Percentiles rank a stretch among this genome's conserved stretches.
These are phyloP conservation scores for Chionomys nivalis DNA, from an alignment of 2,113 vertebrate genomes.

Conservation along the genomic window DNA sequence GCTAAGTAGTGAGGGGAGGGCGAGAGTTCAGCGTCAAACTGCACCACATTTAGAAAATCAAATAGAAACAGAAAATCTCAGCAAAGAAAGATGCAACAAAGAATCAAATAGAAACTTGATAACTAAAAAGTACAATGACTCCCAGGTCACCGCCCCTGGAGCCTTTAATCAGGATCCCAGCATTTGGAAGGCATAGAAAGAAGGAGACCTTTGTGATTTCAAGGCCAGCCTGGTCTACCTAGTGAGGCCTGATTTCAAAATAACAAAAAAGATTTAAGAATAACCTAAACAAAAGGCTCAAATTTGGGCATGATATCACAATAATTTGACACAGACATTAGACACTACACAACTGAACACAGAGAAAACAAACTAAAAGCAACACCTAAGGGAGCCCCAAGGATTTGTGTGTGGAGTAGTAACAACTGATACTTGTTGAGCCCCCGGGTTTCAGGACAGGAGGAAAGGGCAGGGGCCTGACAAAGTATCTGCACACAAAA, in stretches of 20 bases:
- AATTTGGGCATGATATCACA: neutral
- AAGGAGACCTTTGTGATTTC: neutral
- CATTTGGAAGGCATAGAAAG: neutral
- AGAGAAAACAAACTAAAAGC: neutral
- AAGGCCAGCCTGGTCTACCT: neutral
- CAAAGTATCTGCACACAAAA: accelerated
- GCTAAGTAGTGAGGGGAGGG: neutral
- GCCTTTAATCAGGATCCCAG: neutral
- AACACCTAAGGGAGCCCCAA: neutral
- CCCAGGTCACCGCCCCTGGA: neutral
- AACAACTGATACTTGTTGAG: neutral
- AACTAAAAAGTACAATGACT: neutral
- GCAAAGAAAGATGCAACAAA: neutral
- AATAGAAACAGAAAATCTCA: neutral
- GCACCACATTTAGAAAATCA: neutral
- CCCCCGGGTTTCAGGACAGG: neutral
- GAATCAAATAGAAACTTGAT: neutral
- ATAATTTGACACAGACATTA: neutral
- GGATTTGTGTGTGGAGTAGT: neutral
- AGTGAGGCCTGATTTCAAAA: neutral
- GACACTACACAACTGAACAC: neutral
- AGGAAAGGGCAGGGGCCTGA: neutral
- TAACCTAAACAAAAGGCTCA: neutral
- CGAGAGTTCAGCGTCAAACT: neutral
- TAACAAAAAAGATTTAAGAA: neutral